Percentiles rank a stretch among this genome's conserved stretches.
These are phyloP conservation scores for Iphiclides podalirius DNA, from an alignment of 2,888 invertebrate genomes.

Conservation along the genomic window DNA sequence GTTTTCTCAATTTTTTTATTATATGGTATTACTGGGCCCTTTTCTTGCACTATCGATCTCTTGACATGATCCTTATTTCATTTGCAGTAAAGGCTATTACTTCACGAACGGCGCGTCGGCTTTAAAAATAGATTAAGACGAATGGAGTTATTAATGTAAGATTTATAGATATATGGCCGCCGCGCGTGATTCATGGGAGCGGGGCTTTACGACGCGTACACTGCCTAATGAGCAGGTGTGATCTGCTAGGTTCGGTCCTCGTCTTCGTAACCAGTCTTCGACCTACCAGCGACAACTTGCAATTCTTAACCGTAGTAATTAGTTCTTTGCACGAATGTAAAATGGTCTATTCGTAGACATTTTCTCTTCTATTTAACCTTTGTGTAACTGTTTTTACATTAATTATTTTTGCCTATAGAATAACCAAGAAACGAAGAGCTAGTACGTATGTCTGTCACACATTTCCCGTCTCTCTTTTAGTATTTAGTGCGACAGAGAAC, in stretches of 20 bases:
- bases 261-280: too few species aligned
- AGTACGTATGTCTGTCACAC: too few species aligned
- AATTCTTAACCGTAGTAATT: too few species aligned
- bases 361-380: too few species aligned
- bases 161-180: slow-evolving; percentile 53
- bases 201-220: slow-evolving; percentile 21
- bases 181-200: slow-evolving; percentile 23
- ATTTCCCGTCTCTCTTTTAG: too few species aligned
- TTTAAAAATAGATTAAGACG: slow-evolving; percentile 38
- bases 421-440: too few species aligned
- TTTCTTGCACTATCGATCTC: slow-evolving; percentile 12
- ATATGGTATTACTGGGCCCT: slow-evolving; percentile 32
- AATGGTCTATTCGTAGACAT: too few species aligned
- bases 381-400: too few species aligned
- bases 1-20: slow-evolving; percentile 60
- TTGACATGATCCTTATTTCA: slow-evolving; percentile 23
- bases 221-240: slow-evolving; percentile 27
- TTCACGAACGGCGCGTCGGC: slow-evolving; percentile 19
- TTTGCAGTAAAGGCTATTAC: slow-evolving; percentile 26
- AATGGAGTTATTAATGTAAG: slow-evolving; percentile 62
- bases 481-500: too few species aligned
- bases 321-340: too few species aligned
- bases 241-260: neutral
- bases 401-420: too few species aligned
- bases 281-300: too few species aligned